These are phyloP conservation scores for Scomber colias DNA, from an alignment of 2,113 vertebrate genomes.

Conservation along the genomic window DNA sequence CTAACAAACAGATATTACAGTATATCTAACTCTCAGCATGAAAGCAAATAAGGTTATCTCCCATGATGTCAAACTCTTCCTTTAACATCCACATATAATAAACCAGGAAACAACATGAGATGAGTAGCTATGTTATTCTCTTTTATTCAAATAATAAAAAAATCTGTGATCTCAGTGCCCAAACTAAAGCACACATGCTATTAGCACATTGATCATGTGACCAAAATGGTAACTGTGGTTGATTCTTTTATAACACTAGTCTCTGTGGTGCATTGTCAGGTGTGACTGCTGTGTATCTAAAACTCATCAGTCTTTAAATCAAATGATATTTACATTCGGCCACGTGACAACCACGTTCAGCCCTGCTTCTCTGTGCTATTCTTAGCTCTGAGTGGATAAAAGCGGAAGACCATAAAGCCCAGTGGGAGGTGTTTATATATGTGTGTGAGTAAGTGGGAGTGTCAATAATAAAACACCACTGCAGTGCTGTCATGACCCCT, in stretches of 20 bases:
- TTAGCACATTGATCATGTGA: background rate
- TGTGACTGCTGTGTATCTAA: background rate
- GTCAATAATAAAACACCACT: constrained; percentile 64
- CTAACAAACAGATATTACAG: too few relatives aligned
- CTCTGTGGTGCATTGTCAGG: background rate
- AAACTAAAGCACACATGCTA: background rate
- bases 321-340: constrained; percentile 46
- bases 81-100: too few relatives aligned
- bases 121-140: too few relatives aligned
- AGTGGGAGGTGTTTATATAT: constrained; percentile 32
- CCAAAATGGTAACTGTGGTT: background rate
- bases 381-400: constrained; percentile 44
- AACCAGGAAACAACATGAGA: too few relatives aligned
- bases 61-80: too few relatives aligned
- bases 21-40: too few relatives aligned
- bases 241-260: background rate
- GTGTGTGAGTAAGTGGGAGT: constrained; percentile 11
- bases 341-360: constrained; percentile 41
- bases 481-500: constrained; percentile 61
- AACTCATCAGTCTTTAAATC: constrained; percentile 32
- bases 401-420: constrained; percentile 47
- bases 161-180: background rate
- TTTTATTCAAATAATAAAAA: background rate
- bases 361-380: constrained; percentile 55
- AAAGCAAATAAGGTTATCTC: too few relatives aligned